Base-by-base conservation (phyloP, 2,888 invertebrate genomes). In the Thumatha senex region DNA sequence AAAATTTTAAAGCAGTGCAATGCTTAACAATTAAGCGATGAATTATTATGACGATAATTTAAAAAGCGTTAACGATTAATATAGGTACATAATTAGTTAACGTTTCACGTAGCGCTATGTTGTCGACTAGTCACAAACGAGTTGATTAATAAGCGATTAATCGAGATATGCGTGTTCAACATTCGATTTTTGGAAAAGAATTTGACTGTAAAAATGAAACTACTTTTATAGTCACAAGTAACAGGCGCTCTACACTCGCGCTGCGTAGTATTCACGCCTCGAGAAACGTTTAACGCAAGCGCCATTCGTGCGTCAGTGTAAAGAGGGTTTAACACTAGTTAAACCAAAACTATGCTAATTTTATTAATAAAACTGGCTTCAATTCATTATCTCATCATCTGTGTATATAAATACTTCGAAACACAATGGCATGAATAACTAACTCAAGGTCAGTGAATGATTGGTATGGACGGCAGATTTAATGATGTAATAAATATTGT, bases 11-110 rank as follows among this genome's bases (percentile, higher is more conserved):
- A 82, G 83, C 83, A 78, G 80, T 81, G 80, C 78, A 78, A 76
- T 76, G 82, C 81, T 78, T 77, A 80, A 80, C 78, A 79, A 76
- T 78, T 67, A 80, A 80, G 80, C 78, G 65, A 75, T 72, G 63
- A 75, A 70, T 67, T 71, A 62, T 61, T 60, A 62, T 64, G 66
- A 61, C 48, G 55, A 54, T 57, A 59, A 54, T 54, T 62, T 36
- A 56, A 59, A 61, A 64, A 69, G 58, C 54, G 46, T 62, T 64
- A 64, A 60, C 61, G 42, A 56, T 54, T 58, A 54, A 59, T 46
- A 56, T 51, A 54, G 47, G 36, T 48, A 50, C 36, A 4, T 24
- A 24, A 24, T 24, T 24, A 24, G 18, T 24, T 24, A 2, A 24
- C 18, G 18, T 24, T 4, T 24, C 18, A 24, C 18, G 18, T 31